Conservation (phyloP, 2,797 vertebrate species). For the Taeniopygia guttata region DNA sequence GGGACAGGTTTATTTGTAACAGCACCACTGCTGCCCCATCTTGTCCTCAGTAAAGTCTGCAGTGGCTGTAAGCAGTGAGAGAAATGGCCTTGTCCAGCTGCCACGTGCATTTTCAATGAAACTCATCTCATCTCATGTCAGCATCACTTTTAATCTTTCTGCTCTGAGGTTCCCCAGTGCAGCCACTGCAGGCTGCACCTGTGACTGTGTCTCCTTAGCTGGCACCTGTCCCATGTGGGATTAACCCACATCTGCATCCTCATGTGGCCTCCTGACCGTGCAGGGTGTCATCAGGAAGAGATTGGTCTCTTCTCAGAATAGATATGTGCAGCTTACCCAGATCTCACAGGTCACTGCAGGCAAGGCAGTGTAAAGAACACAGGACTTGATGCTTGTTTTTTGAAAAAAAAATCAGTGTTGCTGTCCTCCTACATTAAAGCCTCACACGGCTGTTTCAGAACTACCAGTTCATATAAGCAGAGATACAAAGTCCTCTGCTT, state of each 20-base stretch:
- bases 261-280: fast-evolving
- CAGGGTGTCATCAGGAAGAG: neutral
- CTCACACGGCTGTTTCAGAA: neutral
- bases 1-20: neutral
- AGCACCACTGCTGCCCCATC: neutral
- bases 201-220: neutral
- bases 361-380: neutral
- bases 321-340: neutral
- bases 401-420: neutral
- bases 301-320: neutral
- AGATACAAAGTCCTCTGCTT: neutral
- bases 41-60: neutral
- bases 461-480: neutral
- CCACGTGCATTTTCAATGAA: fast-evolving
- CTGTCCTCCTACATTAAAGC: neutral
- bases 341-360: neutral
- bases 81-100: neutral
- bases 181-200: neutral
- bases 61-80: neutral
- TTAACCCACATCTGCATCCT: neutral
- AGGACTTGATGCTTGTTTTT: neutral
- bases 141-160: neutral
- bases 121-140: neutral
- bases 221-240: neutral
- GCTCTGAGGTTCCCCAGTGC: neutral